Evolutionary conservation across 2,797 vertebrate species (phyloP), one percentile per base, ranked within the genome.

Genomic region (Enteromius radiatus): DNA sequence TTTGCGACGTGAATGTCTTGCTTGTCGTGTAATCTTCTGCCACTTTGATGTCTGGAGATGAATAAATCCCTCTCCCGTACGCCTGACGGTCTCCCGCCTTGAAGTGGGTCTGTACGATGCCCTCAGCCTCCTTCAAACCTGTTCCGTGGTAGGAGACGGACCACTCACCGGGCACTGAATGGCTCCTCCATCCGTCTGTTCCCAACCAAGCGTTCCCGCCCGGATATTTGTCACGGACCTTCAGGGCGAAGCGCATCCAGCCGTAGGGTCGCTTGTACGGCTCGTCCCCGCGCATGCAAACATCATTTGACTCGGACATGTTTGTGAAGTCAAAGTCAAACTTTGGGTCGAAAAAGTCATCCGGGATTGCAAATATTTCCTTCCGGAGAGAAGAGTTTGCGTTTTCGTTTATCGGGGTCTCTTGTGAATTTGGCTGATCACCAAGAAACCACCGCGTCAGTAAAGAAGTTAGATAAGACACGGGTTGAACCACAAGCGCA

Each of bases 161-260:
- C 84, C 84, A 88, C 77, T 84, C 83, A 14, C 80, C 69, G 0
- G 61, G 38, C 0, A 1, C 67, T 8, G 85, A 88, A 1, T 12
- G 0, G 17, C 3, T 65, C 23, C 87, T 86, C 79, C 83, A 80
- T 12, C 64, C 73, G 0, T 0, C 3, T 28, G 67, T 7, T 0
- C 84, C 87, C 19, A 86, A 68, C 84, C 87, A 88, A 5, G 10
- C 1, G n/a, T 88, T 81, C 45, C 80, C 84, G 23, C 61, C 85
- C 0, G 59, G 47, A 63, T 83, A 88, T 45, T 88, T 84, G 41
- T 83, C 21, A 14, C n/a, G 28, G 17, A 85, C 78, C 10, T 70
- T 85, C 83, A 94, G 88, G 2, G 91, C 93, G 0, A 33, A 68
- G 0, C 92, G 92, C 69, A 74, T 88, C 92, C 93, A 94, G 1